phyloP scores from a whole-genome alignment of 2,797 vertebrate genomes.

The Sciurus vulgaris region DNA sequence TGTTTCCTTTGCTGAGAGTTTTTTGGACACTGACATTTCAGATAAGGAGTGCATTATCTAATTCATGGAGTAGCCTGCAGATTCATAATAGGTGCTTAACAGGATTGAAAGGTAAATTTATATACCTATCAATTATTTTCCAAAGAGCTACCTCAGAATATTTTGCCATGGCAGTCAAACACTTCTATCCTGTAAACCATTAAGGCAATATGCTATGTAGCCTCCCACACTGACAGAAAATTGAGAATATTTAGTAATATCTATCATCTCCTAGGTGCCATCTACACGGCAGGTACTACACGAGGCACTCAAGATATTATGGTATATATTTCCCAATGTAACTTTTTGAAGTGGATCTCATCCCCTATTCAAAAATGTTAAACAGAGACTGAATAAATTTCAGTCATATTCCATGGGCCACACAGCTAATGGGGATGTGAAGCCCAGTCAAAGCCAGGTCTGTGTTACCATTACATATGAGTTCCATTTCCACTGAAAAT shows the following conservation, averaged over 20 bases:
- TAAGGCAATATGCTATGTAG: neutral
- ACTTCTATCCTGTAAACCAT: neutral
- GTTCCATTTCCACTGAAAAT: neutral
- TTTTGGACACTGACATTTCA: neutral
- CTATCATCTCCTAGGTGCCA: neutral
- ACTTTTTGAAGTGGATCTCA: neutral
- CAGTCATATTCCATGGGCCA: neutral
- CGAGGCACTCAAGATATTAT: neutral
- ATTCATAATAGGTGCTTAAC: neutral
- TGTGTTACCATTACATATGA: neutral
- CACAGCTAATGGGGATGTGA: neutral
- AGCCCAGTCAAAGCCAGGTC: neutral
- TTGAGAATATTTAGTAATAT: neutral
- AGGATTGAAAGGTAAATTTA: slow-evolving; percentile 2
- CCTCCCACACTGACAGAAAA: neutral
- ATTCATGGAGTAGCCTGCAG: neutral
- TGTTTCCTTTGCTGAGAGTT: neutral
- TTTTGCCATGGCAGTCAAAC: neutral
- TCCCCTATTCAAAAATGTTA: neutral
- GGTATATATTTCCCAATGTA: neutral
- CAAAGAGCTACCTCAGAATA: neutral
- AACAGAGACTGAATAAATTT: neutral
- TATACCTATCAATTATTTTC: neutral
- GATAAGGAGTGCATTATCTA: slow-evolving; percentile 3
- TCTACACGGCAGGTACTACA: neutral